Conservation (phyloP, 2,888 invertebrate genomes). For the Isoperla grammatica region DNA sequence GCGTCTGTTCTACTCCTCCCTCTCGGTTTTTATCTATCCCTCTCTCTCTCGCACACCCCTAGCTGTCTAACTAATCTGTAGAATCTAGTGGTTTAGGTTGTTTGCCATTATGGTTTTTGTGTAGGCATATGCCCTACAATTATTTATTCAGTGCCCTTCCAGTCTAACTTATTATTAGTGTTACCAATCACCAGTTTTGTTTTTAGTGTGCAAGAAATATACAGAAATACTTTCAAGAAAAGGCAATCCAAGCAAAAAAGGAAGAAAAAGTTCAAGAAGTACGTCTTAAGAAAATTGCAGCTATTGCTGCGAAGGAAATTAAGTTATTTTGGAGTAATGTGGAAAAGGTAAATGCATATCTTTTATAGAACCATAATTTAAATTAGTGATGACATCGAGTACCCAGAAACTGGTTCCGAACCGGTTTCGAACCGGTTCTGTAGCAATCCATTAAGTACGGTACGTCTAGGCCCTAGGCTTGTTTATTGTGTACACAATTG, state of each 20-base stretch:
- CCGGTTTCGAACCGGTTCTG: neutral
- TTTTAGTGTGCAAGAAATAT: conserved; percentile 78
- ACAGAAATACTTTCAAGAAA: conserved; percentile 87
- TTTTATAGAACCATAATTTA: no score
- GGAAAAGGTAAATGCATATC: conserved; percentile 63
- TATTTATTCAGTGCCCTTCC: neutral
- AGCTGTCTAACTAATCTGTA: no score
- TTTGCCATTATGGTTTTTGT: no score
- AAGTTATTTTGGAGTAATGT: conserved; percentile 94
- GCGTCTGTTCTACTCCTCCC: no score
- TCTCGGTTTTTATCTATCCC: no score
- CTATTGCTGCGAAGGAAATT: conserved; percentile 88
- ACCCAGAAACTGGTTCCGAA: neutral
- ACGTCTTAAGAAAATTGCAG: conserved; percentile 78
- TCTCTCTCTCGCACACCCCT: no score
- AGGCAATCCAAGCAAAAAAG: conserved; percentile 79
- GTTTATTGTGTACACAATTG: no score
- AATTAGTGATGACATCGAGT: neutral
- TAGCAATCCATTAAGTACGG: no score
- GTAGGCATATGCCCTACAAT: no score
- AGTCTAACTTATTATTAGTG: no score
- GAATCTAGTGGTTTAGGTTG: no score
- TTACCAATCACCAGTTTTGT: conserved; percentile 11
- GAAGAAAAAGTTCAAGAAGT: conserved; percentile 90
- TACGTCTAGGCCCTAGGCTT: no score